These are phyloP conservation scores for Lymantria monacha DNA, from an alignment of 2,888 invertebrate genomes.

Conservation along the genomic window DNA sequence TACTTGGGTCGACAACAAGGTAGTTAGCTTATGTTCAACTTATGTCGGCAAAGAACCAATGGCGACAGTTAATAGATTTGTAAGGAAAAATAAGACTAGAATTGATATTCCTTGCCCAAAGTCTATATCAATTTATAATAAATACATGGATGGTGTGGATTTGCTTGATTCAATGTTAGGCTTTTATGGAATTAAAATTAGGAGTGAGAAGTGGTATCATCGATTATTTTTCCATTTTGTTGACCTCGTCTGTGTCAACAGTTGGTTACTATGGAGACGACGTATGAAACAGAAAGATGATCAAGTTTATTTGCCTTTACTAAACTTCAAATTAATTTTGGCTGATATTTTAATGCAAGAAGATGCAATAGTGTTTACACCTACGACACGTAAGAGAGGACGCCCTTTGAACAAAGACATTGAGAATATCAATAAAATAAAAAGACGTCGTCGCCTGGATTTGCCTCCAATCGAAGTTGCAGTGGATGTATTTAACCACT, in stretches of 20 bases:
- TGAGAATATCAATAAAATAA: constrained; percentile 4
- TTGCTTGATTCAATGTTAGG: constrained; percentile 30
- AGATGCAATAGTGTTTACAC: constrained; percentile 14
- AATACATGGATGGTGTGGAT: constrained; percentile 35
- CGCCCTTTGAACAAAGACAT: constrained; percentile 13
- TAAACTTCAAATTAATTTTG: too few relatives aligned
- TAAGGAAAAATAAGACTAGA: too few relatives aligned
- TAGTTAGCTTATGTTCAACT: constrained; percentile 25
- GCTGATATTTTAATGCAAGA: constrained; percentile 17
- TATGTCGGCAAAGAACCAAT: constrained; percentile 30
- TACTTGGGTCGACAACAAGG: constrained; percentile 28
- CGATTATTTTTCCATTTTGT: constrained; percentile 35
- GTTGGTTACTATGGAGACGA: constrained; percentile 30
- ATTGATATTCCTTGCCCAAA: constrained; percentile 13
- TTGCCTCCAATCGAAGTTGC: constrained; percentile 20
- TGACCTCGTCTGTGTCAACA: constrained; percentile 27
- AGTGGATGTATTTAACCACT: constrained; percentile 19
- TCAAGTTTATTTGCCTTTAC: constrained; percentile 16
- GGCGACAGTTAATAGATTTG: constrained; percentile 13
- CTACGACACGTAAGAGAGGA: constrained; percentile 20
- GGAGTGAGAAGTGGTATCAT: constrained; percentile 34
- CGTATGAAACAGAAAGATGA: constrained; percentile 18
- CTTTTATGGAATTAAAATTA: constrained; percentile 33
- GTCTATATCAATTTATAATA: constrained; percentile 18
- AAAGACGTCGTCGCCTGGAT: constrained; percentile 11